Evolutionary conservation across 2,888 invertebrate genomes (phyloP).

Genomic region (Drosophila austrosaltans): DNA sequence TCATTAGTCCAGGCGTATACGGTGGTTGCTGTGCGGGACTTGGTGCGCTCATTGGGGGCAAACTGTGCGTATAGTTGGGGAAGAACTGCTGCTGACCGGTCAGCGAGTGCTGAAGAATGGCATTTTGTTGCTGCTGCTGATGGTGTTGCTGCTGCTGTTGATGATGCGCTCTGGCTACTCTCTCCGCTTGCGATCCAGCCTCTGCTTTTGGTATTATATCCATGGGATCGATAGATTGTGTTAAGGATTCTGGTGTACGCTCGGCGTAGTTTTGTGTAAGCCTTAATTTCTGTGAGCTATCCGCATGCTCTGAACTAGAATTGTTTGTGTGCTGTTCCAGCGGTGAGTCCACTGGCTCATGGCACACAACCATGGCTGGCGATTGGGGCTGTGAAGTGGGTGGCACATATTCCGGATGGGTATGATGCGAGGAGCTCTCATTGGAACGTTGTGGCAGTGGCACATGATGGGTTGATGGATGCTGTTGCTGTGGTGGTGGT

Average conservation of each 20-base stretch:
- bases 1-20: constrained; percentile 76
- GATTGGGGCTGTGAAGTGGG: constrained; percentile 58
- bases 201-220: constrained; percentile 81
- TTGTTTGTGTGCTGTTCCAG: constrained; percentile 66
- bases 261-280: constrained; percentile 59
- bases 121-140: constrained; percentile 53
- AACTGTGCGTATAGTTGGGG: constrained; percentile 62
- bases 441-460: constrained; percentile 73
- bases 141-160: constrained; percentile 62
- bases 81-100: constrained; percentile 67
- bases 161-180: constrained; percentile 46
- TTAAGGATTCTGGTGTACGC: constrained; percentile 73
- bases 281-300: constrained; percentile 59
- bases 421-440: constrained; percentile 63
- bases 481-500: constrained; percentile 54
- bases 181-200: constrained; percentile 68
- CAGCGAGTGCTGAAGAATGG: constrained; percentile 57
- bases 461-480: constrained; percentile 59
- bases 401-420: constrained; percentile 52
- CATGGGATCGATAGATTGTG: constrained; percentile 81
- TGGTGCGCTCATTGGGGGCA: constrained; percentile 61
- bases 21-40: constrained; percentile 68
- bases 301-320: constrained; percentile 64
- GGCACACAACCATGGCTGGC: constrained; percentile 56
- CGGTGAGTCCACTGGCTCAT: constrained; percentile 65